Evolutionary conservation across 2,888 invertebrate genomes (phyloP), one percentile per base, ranked within the genome.

Genomic region (Drosophila nigricruria): DNA sequence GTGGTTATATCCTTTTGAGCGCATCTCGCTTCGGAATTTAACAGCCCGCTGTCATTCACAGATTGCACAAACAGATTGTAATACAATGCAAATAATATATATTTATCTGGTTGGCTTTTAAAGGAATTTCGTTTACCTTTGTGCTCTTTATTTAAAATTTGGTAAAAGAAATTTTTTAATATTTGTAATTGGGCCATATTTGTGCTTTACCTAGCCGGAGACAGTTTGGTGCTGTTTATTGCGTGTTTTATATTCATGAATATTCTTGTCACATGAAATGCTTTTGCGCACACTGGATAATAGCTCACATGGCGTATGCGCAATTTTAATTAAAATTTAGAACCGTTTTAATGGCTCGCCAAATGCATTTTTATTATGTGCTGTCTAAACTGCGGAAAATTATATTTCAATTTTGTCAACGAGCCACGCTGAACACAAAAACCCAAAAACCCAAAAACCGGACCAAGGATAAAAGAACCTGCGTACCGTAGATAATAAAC

Each of bases 401-500:
- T 77, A 82, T 85, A 73, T 80, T 80, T 76, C 70, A 88, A 82
- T 73, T 85, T 77, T 60, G 60, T 73, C 72, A 81, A 72, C 59
- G 68, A 66, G 66, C 75, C 61, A 70, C 61, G 45, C 42, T 49
- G 64, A 76, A 62, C 57, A 61, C 61, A 54, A 50, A 52, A 52
- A 59, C 16, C n/a, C 34, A 36, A 36, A 53, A 53, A 32, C 45
- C 50, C 60, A 58, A 71, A 66, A 68, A 57, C 58, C 61, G 69
- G 63, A 71, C 74, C 66, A 80, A 70, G 65, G 42, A 74, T 73
- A 70, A 73, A 65, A 43, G 77, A 59, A 58, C 54, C 62, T 61
- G 38, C 74, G 64, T 69, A 59, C 63, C 82, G 82, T 79, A 73
- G 79, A 84, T 87, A 83, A 82, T 84, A 85, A 76, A 82, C 85